Percentiles rank a stretch among this genome's conserved stretches.
These are phyloP conservation scores for Chloropsis hardwickii DNA, from an alignment of 2,113 vertebrate genomes.

Conservation along the genomic window DNA sequence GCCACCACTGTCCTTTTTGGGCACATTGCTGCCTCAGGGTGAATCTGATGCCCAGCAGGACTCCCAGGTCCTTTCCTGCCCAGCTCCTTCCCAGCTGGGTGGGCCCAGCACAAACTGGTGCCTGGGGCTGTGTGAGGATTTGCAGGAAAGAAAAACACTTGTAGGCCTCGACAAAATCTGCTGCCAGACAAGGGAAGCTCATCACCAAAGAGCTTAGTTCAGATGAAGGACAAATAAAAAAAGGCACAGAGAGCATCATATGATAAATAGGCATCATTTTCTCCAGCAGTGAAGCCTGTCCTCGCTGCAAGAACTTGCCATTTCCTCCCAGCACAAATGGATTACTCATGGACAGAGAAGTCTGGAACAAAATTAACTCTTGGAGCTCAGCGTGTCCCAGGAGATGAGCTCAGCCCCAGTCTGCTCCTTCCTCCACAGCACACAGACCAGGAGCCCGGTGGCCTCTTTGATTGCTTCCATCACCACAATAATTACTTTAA, in stretches of 20 bases:
- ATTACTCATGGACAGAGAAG: neutral
- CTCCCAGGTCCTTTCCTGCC: neutral
- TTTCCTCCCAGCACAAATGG: slow-evolving; percentile 9
- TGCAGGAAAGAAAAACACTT: neutral
- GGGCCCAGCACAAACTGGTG: neutral
- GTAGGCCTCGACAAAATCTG: neutral
- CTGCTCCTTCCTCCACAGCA: neutral
- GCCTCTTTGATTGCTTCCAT: slow-evolving; percentile 3
- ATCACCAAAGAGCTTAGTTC: neutral
- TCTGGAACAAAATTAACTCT: neutral
- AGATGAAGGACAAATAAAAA: neutral
- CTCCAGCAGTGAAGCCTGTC: neutral
- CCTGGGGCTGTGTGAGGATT: neutral
- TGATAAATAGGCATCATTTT: neutral
- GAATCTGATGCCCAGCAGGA: neutral
- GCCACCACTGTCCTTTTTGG: neutral
- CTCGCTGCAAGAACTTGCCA: neutral
- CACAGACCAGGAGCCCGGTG: neutral
- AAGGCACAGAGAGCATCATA: neutral
- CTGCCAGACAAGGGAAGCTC: neutral
- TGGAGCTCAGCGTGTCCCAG: neutral
- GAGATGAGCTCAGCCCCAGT: neutral
- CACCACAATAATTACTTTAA: neutral
- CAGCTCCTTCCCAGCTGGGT: neutral
- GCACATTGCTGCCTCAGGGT: neutral